phyloP scores from a whole-genome alignment of 2,113 vertebrate genomes.

The Tragelaphus imberbis region DNA sequence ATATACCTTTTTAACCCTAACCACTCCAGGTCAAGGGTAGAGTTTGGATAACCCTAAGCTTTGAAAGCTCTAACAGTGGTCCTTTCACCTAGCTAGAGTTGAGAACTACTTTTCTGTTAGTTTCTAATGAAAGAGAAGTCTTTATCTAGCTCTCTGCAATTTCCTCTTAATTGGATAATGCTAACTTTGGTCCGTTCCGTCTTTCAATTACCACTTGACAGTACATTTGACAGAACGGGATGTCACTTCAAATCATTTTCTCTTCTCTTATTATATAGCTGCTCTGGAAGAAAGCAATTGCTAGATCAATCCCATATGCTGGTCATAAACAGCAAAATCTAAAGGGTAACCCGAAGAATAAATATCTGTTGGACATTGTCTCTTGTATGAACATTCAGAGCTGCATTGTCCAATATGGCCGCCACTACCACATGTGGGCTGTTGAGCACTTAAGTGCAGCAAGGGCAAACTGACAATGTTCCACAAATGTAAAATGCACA shows the following conservation, averaged over 20 bases:
- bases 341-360: neutral
- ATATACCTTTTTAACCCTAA: neutral
- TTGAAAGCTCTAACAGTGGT: neutral
- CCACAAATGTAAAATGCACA: neutral
- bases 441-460: neutral
- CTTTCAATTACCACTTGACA: constrained; percentile 60
- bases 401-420: neutral
- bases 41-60: neutral
- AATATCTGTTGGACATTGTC: neutral
- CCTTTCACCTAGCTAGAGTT: neutral
- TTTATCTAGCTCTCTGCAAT: constrained; percentile 42
- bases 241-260: constrained; percentile 19
- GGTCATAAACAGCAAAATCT: constrained; percentile 46
- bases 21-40: neutral
- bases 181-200: constrained; percentile 42
- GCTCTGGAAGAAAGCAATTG: constrained; percentile 21
- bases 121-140: constrained; percentile 9
- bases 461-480: neutral
- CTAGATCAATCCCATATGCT: neutral
- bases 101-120: constrained; percentile 25
- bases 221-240: neutral
- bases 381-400: neutral
- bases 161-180: constrained; percentile 49
- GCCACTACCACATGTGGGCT: neutral
- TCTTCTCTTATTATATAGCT: constrained; percentile 2